Conservation (phyloP, 2,113 vertebrate genomes). For the Pontoporia blainvillei region DNA sequence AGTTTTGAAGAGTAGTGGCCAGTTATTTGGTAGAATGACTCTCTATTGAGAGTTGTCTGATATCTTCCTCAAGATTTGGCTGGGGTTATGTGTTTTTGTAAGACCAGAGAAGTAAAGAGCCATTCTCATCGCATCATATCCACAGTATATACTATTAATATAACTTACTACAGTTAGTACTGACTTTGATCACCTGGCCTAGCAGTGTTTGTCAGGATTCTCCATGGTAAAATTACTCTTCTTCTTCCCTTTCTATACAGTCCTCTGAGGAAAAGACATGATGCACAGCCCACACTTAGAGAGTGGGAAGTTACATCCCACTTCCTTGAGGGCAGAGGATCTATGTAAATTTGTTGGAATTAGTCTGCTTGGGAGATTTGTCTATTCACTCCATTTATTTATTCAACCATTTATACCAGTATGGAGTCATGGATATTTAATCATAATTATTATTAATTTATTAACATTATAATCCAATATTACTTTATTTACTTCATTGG, state of each 20-base stretch:
- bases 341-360: not conserved
- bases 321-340: not conserved
- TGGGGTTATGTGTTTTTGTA: not conserved
- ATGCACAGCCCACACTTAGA: not conserved
- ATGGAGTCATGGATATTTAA: not conserved
- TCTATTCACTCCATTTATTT: not conserved
- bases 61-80: too few relatives aligned
- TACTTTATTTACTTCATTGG: not conserved
- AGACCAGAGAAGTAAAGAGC: not conserved
- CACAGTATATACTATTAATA: not conserved
- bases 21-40: not conserved
- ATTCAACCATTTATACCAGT: not conserved
- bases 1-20: not conserved
- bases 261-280: not conserved
- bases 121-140: not conserved
- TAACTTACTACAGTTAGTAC: not conserved
- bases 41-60: not conserved
- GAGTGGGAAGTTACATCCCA: not conserved
- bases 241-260: not conserved
- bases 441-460: too few relatives aligned
- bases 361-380: not conserved
- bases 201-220: not conserved
- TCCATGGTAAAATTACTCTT: not conserved
- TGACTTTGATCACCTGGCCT: not conserved
- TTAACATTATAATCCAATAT: not conserved